These are phyloP conservation scores for Monopterus albus DNA, from an alignment of 2,113 vertebrate genomes.

Conservation along the genomic window DNA sequence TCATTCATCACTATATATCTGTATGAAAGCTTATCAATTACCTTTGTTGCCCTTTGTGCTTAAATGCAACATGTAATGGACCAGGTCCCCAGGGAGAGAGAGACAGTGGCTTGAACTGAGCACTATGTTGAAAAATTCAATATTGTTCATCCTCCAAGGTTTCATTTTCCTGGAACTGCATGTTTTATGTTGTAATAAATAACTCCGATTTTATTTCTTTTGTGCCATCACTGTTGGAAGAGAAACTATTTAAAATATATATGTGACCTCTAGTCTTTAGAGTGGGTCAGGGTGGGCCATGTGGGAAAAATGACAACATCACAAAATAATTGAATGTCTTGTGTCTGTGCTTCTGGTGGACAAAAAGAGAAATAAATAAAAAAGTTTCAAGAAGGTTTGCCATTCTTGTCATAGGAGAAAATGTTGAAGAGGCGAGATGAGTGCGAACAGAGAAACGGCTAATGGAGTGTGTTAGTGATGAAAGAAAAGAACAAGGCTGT, in stretches of 20 bases:
- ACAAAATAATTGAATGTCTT: conserved; percentile 26
- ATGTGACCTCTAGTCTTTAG: conserved; percentile 53
- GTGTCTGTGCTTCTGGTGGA: not conserved
- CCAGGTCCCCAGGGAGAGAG: conserved; percentile 28
- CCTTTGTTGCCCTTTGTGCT: conserved; percentile 69
- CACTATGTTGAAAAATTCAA: conserved; percentile 58
- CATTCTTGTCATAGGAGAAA: conserved; percentile 45
- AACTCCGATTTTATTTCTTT: conserved; percentile 59
- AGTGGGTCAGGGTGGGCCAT: conserved; percentile 30
- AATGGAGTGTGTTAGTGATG: conserved; percentile 60
- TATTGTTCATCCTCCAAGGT: conserved; percentile 55
- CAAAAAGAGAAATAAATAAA: conserved; percentile 14
- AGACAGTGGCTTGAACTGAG: conserved; percentile 53
- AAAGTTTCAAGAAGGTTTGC: not conserved
- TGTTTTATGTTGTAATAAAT: conserved; percentile 72
- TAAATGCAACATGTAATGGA: conserved; percentile 60
- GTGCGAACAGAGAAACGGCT: conserved; percentile 53
- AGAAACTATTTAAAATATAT: conserved; percentile 61
- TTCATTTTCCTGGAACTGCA: conserved; percentile 64
- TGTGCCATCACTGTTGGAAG: conserved; percentile 2
- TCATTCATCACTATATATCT: conserved; percentile 73
- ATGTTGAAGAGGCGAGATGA: conserved; percentile 52
- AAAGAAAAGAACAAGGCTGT: conserved; percentile 65
- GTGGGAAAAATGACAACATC: conserved; percentile 16
- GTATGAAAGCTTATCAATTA: conserved; percentile 75